phyloP scores from a whole-genome alignment of 2,113 vertebrate genomes.

The Solea senegalensis region DNA sequence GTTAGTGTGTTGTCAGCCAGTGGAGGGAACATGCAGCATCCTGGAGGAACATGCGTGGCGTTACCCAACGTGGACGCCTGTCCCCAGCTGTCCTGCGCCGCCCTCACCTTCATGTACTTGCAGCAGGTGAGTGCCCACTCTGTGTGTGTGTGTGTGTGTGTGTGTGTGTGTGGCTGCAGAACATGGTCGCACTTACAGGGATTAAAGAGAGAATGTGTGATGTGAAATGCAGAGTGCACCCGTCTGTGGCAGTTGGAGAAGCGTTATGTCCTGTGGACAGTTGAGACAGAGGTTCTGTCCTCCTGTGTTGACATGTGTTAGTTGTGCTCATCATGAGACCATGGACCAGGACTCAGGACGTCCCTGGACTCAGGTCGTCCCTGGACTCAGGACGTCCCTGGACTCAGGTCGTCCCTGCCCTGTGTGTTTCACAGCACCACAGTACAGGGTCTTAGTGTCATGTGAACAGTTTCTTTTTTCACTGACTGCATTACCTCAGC shows the following conservation, averaged over 20 bases:
- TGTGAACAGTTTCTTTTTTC: too few relatives aligned
- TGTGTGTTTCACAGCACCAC: too few relatives aligned
- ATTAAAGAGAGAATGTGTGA: too few relatives aligned
- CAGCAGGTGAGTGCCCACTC: constrained; percentile 90
- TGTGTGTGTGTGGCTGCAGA: neutral
- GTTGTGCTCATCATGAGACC: too few relatives aligned
- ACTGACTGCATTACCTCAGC: too few relatives aligned
- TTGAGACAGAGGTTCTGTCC: neutral
- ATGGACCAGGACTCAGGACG: too few relatives aligned
- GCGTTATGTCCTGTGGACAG: constrained; percentile 1
- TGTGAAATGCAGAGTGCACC: neutral
- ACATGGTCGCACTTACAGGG: too few relatives aligned
- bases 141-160: neutral
- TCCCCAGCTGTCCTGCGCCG: constrained; percentile 96
- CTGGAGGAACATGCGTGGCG: constrained; percentile 95
- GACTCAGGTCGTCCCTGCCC: too few relatives aligned
- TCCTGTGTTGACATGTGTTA: neutral
- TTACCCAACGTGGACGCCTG: constrained; percentile 94
- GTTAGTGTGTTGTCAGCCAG: constrained; percentile 23
- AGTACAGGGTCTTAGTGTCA: too few relatives aligned
- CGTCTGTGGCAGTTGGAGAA: constrained; percentile 18
- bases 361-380: too few relatives aligned
- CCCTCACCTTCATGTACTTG: constrained; percentile 99
- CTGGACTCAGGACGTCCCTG: too few relatives aligned
- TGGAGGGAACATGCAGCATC: constrained; percentile 91